These are phyloP conservation scores for Agriopis leucophaearia DNA, from an alignment of 2,888 invertebrate species.

Conservation along the genomic window DNA sequence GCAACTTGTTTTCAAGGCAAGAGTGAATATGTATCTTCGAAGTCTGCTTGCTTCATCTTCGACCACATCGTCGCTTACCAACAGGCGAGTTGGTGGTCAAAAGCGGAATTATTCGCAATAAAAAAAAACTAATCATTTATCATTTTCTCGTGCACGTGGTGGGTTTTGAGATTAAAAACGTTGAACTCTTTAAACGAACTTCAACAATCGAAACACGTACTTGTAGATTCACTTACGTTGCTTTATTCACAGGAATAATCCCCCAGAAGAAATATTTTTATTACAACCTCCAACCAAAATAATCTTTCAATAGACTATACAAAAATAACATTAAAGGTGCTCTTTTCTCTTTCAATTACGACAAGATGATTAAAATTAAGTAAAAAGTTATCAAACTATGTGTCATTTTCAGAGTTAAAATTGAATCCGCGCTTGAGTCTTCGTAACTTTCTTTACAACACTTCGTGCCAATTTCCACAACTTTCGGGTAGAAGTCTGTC, in stretches of 20 bases:
- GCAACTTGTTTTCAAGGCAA: too few relatives aligned
- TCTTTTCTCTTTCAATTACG: constrained; percentile 54
- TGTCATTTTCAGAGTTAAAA: constrained; percentile 55
- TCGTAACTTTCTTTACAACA: constrained; percentile 89
- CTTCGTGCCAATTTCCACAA: constrained; percentile 90
- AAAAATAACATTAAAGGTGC: constrained; percentile 74
- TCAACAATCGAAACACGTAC: constrained; percentile 28
- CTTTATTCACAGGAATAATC: constrained; percentile 57
- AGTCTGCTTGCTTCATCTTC: too few relatives aligned
- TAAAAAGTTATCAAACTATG: constrained; percentile 63
- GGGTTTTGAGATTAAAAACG: constrained; percentile 4
- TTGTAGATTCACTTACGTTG: constrained; percentile 45
- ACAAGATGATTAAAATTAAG: constrained; percentile 64
- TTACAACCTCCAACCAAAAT: constrained; percentile 64
- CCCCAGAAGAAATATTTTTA: constrained; percentile 59
- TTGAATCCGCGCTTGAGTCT: constrained; percentile 69
- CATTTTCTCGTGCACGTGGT: background rate
- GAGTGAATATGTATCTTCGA: too few relatives aligned
- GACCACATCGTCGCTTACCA: too few relatives aligned
- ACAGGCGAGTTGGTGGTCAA: too few relatives aligned
- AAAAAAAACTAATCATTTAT: background rate
- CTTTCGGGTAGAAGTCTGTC: constrained; percentile 93
- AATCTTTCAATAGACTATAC: constrained; percentile 77
- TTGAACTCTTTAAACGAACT: constrained; percentile 15
- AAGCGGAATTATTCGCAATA: too few relatives aligned